Evolutionary conservation across 2,797 vertebrate species (phyloP).

Genomic region (Pseudopleuronectes americanus): DNA sequence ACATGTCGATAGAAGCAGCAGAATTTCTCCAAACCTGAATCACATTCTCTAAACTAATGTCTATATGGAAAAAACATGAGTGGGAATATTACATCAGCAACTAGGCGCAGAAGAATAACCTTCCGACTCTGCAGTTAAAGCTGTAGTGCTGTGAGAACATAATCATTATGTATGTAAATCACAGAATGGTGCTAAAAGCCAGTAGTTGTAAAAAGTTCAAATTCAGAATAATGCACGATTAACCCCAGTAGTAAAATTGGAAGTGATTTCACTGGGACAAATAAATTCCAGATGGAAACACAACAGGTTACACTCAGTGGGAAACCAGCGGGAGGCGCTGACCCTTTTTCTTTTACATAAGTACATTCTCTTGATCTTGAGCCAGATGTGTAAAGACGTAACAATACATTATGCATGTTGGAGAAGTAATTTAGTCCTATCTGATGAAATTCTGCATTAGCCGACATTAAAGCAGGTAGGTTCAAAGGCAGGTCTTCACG

Average conservation of each 20-base stretch:
- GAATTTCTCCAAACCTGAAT: background rate
- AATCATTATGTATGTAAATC: background rate
- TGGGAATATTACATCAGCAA: background rate
- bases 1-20: background rate
- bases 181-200: background rate
- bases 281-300: constrained; percentile 22
- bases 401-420: constrained; percentile 74
- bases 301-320: constrained; percentile 18
- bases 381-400: constrained; percentile 66
- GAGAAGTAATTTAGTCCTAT: constrained; percentile 65
- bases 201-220: background rate
- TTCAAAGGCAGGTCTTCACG: constrained; percentile 65
- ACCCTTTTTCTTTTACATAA: constrained; percentile 50
- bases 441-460: constrained; percentile 69
- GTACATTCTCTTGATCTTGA: constrained; percentile 60
- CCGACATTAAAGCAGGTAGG: constrained; percentile 59
- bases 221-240: constrained; percentile 27
- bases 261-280: constrained; percentile 8
- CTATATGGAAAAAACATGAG: background rate
- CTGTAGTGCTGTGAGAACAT: background rate
- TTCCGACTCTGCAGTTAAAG: too few relatives aligned
- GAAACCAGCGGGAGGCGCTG: constrained; percentile 32
- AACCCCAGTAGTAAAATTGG: constrained; percentile 7
- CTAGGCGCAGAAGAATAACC: background rate
- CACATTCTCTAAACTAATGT: background rate